Percentiles rank a stretch among this genome's conserved stretches.
phyloP scores from a whole-genome alignment of 2,113 vertebrate genomes.

The Onychorhynchus coronatus region DNA sequence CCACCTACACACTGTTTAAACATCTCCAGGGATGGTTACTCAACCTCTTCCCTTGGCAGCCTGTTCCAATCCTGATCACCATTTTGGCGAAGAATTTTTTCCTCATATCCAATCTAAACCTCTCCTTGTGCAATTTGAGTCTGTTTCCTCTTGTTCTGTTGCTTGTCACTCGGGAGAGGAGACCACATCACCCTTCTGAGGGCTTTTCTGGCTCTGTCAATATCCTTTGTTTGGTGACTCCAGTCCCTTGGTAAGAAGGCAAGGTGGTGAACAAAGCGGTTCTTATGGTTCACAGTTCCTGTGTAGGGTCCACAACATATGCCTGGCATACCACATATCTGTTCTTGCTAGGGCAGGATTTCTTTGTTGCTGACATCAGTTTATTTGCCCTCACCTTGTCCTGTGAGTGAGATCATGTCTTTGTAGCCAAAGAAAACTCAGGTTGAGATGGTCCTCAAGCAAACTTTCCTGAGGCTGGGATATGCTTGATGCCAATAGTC shows the following conservation, averaged over 20 bases:
- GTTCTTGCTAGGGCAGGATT: not conserved
- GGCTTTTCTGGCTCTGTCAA: not conserved
- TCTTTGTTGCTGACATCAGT: not conserved
- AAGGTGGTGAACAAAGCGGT: not conserved
- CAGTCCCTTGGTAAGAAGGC: not conserved
- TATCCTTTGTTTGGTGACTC: not conserved
- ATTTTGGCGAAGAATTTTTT: not conserved
- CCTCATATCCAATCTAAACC: not conserved
- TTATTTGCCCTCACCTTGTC: not conserved
- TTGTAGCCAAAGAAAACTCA: not conserved
- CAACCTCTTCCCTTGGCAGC: not conserved
- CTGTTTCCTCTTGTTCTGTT: not conserved
- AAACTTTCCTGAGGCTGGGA: not conserved
- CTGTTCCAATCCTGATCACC: not conserved
- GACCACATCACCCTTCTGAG: not conserved
- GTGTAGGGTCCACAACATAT: fast-evolving
- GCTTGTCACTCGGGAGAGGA: not conserved
- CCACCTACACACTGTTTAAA: not conserved
- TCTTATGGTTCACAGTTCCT: not conserved
- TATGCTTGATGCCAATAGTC: not conserved
- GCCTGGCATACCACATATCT: not conserved
- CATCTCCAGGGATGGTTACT: not conserved
- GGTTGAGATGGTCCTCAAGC: not conserved
- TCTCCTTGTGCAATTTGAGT: not conserved
- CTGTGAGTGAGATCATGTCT: not conserved